Evolutionary conservation across 2,888 invertebrate genomes (phyloP), one percentile per base, ranked within the genome.

Genomic region (Subacronicta megacephala): DNA sequence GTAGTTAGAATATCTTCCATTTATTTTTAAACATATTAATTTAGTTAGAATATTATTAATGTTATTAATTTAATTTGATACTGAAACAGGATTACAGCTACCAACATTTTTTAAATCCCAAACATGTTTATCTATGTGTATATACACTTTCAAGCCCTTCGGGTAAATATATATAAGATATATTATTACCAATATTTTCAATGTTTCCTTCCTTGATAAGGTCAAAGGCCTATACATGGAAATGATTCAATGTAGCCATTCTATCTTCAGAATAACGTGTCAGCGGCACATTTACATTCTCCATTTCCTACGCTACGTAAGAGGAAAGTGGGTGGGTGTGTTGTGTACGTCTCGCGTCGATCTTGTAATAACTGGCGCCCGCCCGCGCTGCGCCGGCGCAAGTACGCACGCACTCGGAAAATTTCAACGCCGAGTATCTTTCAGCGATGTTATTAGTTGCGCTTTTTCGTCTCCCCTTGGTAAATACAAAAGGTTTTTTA

Each of bases 301-400:
- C 13, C 51, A 49, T 60, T 49, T 60, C 61, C 29, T 9, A 20
- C 36, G 17, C n/a, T 35, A 67, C 68, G 67, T 67, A 67, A 60
- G 45, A 62, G 45, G 40, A 66, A 63, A 67, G 62, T 63, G 62
- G 62, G 62, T 63, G 62, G 62, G 62, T 63, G 62, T 63, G 61
- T 61, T 51, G 45, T 29, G 23, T 67, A 61, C 38, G 18, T 68
- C 47, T 49, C 44, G 41, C 51, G 31, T n/a, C 31, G n/a, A 26
- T 26, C 47, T 18, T 60, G 54, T 38, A 54, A 60, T 40, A 52
- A 35, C 44, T 20, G 64, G 50, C 59, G 71, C 59, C 33, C 47
- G 49, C 7, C 47, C 17, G 31, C 7, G 9, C 31, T 31, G 37
- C 67, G 62, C 47, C 36, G 15, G 53, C 47, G 49, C 63, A 36